Conservation (phyloP, 2,797 vertebrate species). For the Manis pentadactyla region DNA sequence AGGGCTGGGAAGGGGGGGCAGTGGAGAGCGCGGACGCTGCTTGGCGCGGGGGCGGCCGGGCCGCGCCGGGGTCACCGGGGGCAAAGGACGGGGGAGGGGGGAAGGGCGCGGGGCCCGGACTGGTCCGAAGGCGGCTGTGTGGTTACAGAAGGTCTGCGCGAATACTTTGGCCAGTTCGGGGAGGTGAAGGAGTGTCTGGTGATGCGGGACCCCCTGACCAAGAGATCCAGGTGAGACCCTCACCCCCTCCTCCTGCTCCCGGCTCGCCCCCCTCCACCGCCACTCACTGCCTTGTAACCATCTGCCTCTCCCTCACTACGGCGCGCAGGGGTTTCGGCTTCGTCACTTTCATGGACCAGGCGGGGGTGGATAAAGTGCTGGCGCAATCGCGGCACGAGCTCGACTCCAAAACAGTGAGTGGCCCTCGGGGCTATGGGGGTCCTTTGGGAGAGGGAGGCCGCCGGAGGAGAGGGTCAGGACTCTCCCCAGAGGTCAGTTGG, state of each 20-base stretch:
- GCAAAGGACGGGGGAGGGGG: constrained; percentile 67
- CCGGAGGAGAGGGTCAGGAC: constrained; percentile 55
- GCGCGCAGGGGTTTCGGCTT: constrained; percentile 96
- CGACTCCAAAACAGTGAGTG: constrained; percentile 99
- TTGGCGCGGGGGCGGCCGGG: constrained; percentile 70
- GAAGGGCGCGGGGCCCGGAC: constrained; percentile 73
- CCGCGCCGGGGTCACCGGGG: constrained; percentile 71
- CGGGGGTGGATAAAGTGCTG: constrained; percentile 99
- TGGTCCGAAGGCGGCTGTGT: constrained; percentile 80
- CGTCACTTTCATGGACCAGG: constrained; percentile 99
- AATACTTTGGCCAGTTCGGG: constrained; percentile 99
- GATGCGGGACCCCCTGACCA: constrained; percentile 99
- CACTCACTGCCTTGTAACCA: constrained; percentile 78
- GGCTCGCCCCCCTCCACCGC: constrained; percentile 67
- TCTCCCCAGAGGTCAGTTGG: constrained; percentile 55
- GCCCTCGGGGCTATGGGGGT: constrained; percentile 66
- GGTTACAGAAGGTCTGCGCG: constrained; percentile 97
- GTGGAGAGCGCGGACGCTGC: constrained; percentile 48
- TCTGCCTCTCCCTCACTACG: constrained; percentile 82
- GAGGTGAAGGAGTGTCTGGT: constrained; percentile 99
- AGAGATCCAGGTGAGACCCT: constrained; percentile 97
- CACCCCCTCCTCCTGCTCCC: constrained; percentile 78
- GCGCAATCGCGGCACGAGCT: constrained; percentile 97
- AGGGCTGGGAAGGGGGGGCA: neutral
- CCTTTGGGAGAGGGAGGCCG: constrained; percentile 68